phyloP scores from a whole-genome alignment of 1,140 invertebrate species.

The Cotesia typhae region DNA sequence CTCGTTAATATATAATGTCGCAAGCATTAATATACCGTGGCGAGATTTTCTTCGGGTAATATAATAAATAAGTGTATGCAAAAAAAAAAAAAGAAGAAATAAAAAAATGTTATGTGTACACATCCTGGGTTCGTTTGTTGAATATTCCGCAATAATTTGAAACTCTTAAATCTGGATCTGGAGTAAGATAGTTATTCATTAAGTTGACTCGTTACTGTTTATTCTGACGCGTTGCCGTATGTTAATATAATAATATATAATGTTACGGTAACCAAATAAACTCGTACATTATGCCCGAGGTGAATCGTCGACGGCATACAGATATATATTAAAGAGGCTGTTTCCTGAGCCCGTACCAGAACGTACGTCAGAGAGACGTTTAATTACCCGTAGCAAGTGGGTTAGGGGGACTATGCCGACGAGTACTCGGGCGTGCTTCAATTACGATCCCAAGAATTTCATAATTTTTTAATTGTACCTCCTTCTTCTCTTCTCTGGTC shows the following conservation, averaged over 20 bases:
- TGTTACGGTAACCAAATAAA: background rate
- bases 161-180: background rate
- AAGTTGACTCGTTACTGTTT: background rate
- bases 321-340: background rate
- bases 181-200: conserved; percentile 3
- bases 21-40: background rate
- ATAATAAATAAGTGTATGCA: background rate
- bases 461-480: conserved; percentile 43
- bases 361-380: conserved; percentile 26
- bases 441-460: conserved; percentile 33
- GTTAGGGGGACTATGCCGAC: conserved; percentile 35
- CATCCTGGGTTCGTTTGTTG: background rate
- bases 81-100: no score
- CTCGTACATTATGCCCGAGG: background rate
- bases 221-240: background rate
- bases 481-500: conserved; percentile 9
- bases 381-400: conserved; percentile 41
- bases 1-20: background rate
- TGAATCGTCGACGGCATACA: conserved; percentile 18
- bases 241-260: background rate
- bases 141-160: background rate
- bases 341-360: background rate
- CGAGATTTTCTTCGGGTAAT: conserved; percentile 10
- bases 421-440: background rate
- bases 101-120: no score